These are phyloP conservation scores for Capreolus pygargus DNA, from an alignment of 2,113 vertebrate species.

Conservation along the genomic window DNA sequence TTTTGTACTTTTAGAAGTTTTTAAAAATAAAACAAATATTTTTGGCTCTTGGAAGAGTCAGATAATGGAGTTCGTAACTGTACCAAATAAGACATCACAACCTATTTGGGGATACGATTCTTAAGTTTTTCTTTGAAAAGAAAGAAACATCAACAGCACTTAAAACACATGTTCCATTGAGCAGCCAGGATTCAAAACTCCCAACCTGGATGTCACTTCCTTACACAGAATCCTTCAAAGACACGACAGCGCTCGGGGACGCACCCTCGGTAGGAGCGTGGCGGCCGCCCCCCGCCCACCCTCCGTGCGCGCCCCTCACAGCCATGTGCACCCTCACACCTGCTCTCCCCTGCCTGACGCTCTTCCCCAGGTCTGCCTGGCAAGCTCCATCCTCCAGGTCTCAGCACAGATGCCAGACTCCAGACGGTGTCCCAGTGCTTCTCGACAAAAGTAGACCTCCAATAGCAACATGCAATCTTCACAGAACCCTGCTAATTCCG, in stretches of 20 bases:
- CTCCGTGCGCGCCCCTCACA: not conserved
- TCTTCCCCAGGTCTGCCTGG: not conserved
- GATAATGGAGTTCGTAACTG: not conserved
- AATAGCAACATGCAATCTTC: not conserved
- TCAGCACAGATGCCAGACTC: not conserved
- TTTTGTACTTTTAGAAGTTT: not conserved
- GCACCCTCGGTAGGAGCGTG: not conserved
- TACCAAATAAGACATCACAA: not conserved
- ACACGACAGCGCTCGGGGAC: rapidly evolving
- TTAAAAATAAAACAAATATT: conserved; percentile 8
- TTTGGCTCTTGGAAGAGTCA: not conserved
- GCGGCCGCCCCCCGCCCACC: not conserved
- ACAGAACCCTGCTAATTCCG: not conserved
- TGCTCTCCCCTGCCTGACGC: not conserved
- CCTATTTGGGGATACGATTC: not conserved
- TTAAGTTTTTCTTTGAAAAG: conserved; percentile 13
- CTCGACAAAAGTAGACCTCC: not conserved
- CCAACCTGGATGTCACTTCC: not conserved
- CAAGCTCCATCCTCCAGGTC: not conserved
- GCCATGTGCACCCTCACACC: not conserved
- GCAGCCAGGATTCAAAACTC: not conserved
- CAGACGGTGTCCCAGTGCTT: not conserved
- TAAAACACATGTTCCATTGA: not conserved
- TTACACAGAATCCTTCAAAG: not conserved
- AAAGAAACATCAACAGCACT: not conserved